Percentiles rank a stretch among this genome's conserved stretches.
Evolutionary conservation across 2,888 invertebrate species (phyloP).

Genomic region (Abscondita cerata): DNA sequence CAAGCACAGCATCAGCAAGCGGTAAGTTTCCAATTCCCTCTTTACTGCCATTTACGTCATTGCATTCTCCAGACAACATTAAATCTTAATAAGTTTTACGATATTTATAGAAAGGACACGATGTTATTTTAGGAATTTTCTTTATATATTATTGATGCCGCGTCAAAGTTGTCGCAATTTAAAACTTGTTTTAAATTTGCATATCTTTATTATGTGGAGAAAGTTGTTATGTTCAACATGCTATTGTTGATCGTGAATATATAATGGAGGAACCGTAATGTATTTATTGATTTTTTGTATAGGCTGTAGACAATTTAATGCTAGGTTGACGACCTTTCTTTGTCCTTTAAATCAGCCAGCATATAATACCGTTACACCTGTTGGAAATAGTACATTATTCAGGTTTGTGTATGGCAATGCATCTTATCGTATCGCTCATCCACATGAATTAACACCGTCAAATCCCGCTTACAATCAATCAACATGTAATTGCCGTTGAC

Average conservation of each 20-base stretch:
- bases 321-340: constrained; percentile 50
- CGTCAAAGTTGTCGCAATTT: background rate
- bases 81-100: constrained; percentile 1
- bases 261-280: constrained; percentile 19
- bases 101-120: constrained; percentile 18
- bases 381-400: constrained; percentile 32
- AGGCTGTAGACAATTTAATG: constrained; percentile 36
- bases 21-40: constrained; percentile 47
- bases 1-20: constrained; percentile 56
- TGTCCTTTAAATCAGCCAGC: constrained; percentile 40
- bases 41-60: constrained; percentile 22
- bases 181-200: constrained; percentile 7
- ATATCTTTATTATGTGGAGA: constrained; percentile 19
- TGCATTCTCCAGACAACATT: constrained; percentile 17
- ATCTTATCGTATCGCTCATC: no score
- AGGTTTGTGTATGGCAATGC: constrained; percentile 14
- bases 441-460: no score
- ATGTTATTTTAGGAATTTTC: constrained; percentile 11
- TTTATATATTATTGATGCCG: constrained; percentile 4
- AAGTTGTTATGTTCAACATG: constrained; percentile 17
- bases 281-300: constrained; percentile 19
- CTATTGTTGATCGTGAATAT: constrained; percentile 11
- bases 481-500: no score
- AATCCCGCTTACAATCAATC: no score
- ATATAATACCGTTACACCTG: constrained; percentile 44